Base-by-base conservation (phyloP, 2,888 invertebrate species). In the Tineola bisselliella region DNA sequence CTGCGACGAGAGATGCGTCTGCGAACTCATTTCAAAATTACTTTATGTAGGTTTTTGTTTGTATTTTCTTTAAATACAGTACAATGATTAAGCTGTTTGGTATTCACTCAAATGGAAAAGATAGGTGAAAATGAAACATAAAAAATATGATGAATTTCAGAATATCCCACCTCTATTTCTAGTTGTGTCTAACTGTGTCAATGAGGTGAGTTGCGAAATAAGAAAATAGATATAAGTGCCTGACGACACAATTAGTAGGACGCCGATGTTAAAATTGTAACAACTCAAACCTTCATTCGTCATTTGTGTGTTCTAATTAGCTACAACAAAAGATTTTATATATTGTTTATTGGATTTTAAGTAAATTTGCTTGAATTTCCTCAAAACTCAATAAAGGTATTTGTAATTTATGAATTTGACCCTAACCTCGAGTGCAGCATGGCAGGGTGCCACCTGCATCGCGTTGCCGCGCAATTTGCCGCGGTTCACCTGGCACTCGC, bases 391-490 rank as follows among this genome's bases (percentile, higher is more conserved):
- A 38, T 38, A 38, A n/a, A 38, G 10, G n/a, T 10, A 10, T 38
- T 6, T 12, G 38, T n/a, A 38, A 38, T 38, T 38, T 38, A 38
- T 38, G 25, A 5, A 58, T 19, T 19, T 63, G 64, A 61, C 63
- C 62, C 54, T 63, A 61, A 63, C 62, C 62, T 62, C 57, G 63
- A 62, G 48, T 58, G 52, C 38, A 63, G 31, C 62, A 63, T 70
- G 70, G 70, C 70, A 70, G 25, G 10, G 44, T 69, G 70, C 70
- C 70, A 70, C 66, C n/a, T 59, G 59, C 44, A 59, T n/a, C 44
- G 18, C 13, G 56, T 25, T 31, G 60, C 44, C 25, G 60, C 60
- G 60, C 60, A 60, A 52, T 62, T 48, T 48, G 58, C 15, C 58
- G 44, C 62, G 62, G 62, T 61, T 62, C 62, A 62, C 62, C 62